Evolutionary conservation across 2,797 vertebrate species (phyloP).

Genomic region (Pyrocephalus nanus): DNA sequence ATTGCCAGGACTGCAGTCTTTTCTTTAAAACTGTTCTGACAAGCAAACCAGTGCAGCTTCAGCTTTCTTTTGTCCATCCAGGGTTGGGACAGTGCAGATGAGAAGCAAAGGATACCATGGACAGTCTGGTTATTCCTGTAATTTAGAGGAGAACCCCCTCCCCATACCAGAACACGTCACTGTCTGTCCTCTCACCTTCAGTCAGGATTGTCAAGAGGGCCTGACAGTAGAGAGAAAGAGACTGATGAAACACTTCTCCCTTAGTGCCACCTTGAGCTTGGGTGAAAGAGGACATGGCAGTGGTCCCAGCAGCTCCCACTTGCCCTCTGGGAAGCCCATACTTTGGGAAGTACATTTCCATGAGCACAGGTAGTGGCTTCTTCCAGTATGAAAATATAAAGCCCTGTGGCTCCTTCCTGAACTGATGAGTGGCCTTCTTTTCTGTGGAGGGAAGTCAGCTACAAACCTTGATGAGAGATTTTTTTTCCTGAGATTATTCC

Average conservation of each 20-base stretch:
- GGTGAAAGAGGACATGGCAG: neutral
- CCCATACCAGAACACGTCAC: accelerated
- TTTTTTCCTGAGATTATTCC: neutral
- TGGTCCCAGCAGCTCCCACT: neutral
- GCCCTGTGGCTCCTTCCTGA: neutral
- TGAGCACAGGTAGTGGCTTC: neutral
- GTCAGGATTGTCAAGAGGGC: neutral
- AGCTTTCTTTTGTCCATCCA: neutral
- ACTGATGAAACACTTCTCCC: neutral
- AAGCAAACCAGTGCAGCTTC: neutral
- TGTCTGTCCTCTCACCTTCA: accelerated
- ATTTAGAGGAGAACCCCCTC: neutral
- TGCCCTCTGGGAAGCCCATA: neutral
- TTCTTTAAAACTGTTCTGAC: neutral
- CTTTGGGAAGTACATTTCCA: neutral
- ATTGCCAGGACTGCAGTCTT: neutral
- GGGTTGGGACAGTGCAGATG: neutral
- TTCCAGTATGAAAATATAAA: neutral
- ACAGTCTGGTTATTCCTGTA: neutral
- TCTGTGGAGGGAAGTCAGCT: neutral
- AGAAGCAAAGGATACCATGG: neutral
- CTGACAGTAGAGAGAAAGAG: neutral
- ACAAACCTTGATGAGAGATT: neutral
- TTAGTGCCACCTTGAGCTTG: neutral
- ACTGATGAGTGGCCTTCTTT: neutral